Conservation (phyloP, 1,140 invertebrate genomes). For the Hesperophylax magnus region DNA sequence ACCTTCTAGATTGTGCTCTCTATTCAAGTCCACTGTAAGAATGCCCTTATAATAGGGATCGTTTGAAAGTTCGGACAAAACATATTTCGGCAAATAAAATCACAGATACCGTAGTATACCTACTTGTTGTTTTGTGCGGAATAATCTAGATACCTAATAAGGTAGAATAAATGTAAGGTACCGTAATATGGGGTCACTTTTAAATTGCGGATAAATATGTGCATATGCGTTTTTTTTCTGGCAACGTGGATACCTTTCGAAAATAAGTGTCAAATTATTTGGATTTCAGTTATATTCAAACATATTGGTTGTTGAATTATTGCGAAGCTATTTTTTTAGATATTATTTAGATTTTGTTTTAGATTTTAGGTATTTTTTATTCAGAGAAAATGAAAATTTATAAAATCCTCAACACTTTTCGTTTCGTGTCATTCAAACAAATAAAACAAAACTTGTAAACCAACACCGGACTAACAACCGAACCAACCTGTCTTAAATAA, state of each 20-base stretch:
- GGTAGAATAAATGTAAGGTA: neutral
- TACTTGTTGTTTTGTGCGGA: neutral
- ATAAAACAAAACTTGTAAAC: neutral
- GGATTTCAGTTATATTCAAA: too few relatives aligned
- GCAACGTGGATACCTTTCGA: neutral
- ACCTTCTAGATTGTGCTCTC: constrained; percentile 44
- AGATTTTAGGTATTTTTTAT: too few relatives aligned
- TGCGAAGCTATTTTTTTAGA: too few relatives aligned
- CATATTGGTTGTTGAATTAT: too few relatives aligned
- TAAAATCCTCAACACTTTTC: too few relatives aligned
- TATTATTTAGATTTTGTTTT: too few relatives aligned
- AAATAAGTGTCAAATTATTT: too few relatives aligned
- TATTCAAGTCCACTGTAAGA: constrained; percentile 39
- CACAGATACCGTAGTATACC: neutral
- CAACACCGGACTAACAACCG: neutral
- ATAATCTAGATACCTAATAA: neutral
- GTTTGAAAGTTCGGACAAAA: constrained; percentile 23
- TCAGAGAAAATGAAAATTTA: too few relatives aligned
- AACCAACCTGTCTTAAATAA: neutral
- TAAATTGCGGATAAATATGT: neutral
- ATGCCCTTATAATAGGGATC: constrained; percentile 50
- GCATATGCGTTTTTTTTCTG: too few relatives aligned
- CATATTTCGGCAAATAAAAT: constrained; percentile 24
- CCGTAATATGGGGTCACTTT: neutral
- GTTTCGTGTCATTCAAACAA: neutral